Evolutionary conservation across 2,888 invertebrate genomes (phyloP).

Genomic region (Tetropium fuscum): DNA sequence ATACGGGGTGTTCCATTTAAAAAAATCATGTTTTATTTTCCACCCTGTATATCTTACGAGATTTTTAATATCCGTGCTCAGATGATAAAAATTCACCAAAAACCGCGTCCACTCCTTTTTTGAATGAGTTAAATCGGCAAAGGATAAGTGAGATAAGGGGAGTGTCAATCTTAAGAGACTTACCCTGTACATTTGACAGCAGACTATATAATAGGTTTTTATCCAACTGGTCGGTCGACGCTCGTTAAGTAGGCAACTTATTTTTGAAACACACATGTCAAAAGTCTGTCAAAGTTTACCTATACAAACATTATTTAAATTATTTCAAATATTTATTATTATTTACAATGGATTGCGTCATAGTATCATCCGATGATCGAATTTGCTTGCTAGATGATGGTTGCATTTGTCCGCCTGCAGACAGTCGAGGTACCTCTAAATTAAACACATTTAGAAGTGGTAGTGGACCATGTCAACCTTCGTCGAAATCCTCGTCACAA

Average conservation of each 20-base stretch:
- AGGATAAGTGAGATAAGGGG: no score
- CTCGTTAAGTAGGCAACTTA: neutral
- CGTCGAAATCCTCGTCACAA: neutral
- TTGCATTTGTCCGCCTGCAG: conserved; percentile 14
- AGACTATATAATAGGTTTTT: no score
- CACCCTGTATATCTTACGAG: no score
- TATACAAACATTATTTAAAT: neutral
- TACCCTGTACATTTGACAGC: no score
- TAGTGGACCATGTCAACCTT: neutral
- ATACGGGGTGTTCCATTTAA: no score
- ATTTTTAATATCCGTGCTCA: no score
- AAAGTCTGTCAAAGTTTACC: neutral
- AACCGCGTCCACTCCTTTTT: no score
- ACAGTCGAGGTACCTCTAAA: conserved; percentile 28
- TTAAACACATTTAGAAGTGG: conserved; percentile 34
- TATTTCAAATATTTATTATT: conserved; percentile 5
- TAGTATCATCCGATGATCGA: conserved; percentile 20
- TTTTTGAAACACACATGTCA: conserved; percentile 1
- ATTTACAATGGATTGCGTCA: conserved; percentile 19
- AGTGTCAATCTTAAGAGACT: no score
- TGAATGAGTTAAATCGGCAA: no score
- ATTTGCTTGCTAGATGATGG: conserved; percentile 16
- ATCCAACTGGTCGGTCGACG: neutral
- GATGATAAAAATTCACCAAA: no score
- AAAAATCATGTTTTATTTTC: no score